Base-by-base conservation (phyloP, 2,888 invertebrate species). In the Abrostola triplasia region DNA sequence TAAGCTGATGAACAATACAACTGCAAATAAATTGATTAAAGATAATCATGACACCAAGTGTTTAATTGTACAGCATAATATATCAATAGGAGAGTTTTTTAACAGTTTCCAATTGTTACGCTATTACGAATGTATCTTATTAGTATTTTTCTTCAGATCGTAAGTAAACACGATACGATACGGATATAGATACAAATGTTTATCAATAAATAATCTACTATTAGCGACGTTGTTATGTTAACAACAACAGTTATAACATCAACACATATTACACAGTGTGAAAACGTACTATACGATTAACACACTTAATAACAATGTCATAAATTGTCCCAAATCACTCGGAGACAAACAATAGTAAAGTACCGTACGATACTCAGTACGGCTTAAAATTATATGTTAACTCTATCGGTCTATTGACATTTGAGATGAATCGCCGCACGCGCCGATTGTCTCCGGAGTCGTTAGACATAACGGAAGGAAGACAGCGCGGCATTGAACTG, bases 391-490 rank as follows among this genome's bases (percentile, higher is more conserved):
- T 55, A 53, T n/a, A 49, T 56, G 60, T 65, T 76, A 76, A 77
- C 81, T 79, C 82, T 70, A 85, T 82, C 84, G 82, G 81, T 84
- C 79, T 75, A 81, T 77, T 83, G 85, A 85, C 84, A 85, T 87
- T 89, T 84, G 69, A 83, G 81, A 84, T 83, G 76, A 83, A 83
- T 84, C 71, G 64, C 42, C 59, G 58, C 55, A 62, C 67, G 67
- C 78, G 69, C 48, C 61, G 64, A 68, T 68, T 66, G 66, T 67
- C 57, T 77, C 53, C 60, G 59, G 52, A 81, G 82, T 76, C 1
- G 24, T 76, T 78, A 80, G 76, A 86, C 74, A 84, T 90, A 92
- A 91, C 92, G 92, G 92, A 92, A 92, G 92, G 92, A 92, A 92
- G 87, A 83, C 59, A 60, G 36, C 44, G 56, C 73, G 82, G 67